Evolutionary conservation across 2,797 vertebrate species (phyloP).

Genomic region (Protosalanx chinensis): DNA sequence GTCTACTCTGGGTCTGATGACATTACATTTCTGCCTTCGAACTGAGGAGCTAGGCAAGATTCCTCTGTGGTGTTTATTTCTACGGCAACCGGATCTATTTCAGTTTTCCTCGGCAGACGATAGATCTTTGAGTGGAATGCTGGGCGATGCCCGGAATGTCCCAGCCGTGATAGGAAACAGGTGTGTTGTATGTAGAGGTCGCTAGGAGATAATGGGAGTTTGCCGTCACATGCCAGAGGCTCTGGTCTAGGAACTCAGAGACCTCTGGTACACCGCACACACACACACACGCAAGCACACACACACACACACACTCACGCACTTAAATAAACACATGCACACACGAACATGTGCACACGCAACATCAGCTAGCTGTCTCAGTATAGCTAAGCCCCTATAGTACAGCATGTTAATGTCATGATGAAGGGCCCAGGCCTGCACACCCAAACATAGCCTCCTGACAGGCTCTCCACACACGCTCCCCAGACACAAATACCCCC

Average conservation of each 20-base stretch:
- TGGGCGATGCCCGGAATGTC: conserved; percentile 56
- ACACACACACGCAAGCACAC: conserved; percentile 2
- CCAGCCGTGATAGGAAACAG: conserved; percentile 61
- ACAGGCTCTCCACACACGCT: conserved; percentile 23
- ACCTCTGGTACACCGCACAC: conserved; percentile 25
- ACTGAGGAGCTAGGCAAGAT: background rate
- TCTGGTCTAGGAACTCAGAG: conserved; percentile 21
- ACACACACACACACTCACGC: background rate
- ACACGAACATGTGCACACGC: too few relatives aligned
- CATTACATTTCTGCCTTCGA: background rate
- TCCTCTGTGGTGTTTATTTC: conserved; percentile 29
- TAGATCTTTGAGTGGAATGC: conserved; percentile 48
- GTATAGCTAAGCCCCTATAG: conserved; percentile 10
- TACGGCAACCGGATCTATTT: conserved; percentile 33
- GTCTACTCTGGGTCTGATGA: background rate
- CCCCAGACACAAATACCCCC: conserved; percentile 28
- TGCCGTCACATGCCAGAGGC: conserved; percentile 34
- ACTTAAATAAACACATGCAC: too few relatives aligned
- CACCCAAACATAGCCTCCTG: conserved; percentile 8
- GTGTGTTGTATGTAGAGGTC: conserved; percentile 50
- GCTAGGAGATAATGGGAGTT: conserved; percentile 53
- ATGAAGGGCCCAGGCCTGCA: background rate
- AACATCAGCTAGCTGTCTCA: conserved; percentile 12
- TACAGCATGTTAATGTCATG: conserved; percentile 38
- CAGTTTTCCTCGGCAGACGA: conserved; percentile 24